These are phyloP conservation scores for Blera fallax DNA, from an alignment of 2,888 invertebrate species.

Conservation along the genomic window DNA sequence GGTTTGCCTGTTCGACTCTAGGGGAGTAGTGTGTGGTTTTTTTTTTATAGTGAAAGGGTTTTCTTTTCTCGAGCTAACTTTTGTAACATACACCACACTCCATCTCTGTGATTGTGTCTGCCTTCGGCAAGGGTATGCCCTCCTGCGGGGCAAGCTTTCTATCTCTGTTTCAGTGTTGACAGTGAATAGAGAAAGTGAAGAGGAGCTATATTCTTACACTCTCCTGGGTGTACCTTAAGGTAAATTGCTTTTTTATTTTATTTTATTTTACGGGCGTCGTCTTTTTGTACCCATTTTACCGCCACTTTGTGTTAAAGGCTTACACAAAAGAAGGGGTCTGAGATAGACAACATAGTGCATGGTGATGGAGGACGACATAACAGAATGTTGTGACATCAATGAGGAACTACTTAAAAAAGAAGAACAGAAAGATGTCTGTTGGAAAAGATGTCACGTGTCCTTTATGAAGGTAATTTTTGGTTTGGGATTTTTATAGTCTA, in stretches of 20 bases:
- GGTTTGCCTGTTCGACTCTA: constrained; percentile 24
- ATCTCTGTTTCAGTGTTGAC: constrained; percentile 34
- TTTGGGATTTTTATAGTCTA: constrained; percentile 15
- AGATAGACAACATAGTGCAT: constrained; percentile 5
- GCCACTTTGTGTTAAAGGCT: constrained; percentile 51
- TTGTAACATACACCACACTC: background rate
- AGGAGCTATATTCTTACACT: constrained; percentile 14
- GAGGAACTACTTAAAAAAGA: constrained; percentile 29
- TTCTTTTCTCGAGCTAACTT: constrained; percentile 1
- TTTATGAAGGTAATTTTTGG: constrained; percentile 56
- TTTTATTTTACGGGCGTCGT: constrained; percentile 57
- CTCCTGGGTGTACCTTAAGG: constrained; percentile 46
- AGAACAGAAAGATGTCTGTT: constrained; percentile 46
- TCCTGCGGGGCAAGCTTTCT: constrained; percentile 5
- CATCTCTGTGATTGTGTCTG: background rate
- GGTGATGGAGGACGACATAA: constrained; percentile 9
- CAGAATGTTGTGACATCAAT: constrained; percentile 44
- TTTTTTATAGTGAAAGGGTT: constrained; percentile 34
- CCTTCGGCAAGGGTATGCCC: constrained; percentile 3
- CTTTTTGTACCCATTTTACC: constrained; percentile 14
- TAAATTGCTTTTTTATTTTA: constrained; percentile 70
- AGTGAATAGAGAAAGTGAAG: constrained; percentile 7
- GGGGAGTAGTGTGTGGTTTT: constrained; percentile 6
- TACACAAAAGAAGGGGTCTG: background rate
- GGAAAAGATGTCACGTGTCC: constrained; percentile 57